Base-by-base conservation (phyloP, 2,888 invertebrate species). In the Phalera bucephala region DNA sequence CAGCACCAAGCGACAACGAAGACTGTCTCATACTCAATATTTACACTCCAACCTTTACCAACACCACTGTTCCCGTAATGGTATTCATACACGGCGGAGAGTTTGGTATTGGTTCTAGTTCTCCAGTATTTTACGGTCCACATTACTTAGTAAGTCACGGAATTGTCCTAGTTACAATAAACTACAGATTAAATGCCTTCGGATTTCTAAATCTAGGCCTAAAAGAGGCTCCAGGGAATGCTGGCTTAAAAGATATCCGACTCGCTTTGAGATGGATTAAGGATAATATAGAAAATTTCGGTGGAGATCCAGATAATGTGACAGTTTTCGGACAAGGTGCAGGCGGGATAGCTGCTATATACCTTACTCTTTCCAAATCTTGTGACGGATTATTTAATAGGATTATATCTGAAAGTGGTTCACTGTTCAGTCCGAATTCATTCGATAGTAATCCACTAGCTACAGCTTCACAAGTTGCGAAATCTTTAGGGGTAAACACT, bases 11-110 rank as follows among this genome's bases (percentile, higher is more conserved):
- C 36, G 87, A 86, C 14, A 84, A 74, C 14, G 86, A 85, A 45
- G 91, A 91, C 56, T 91, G 91, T 27, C 67, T 91, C 0, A 74
- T 83, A 27, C 63, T 91, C 0, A 91, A 90, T 52, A 62, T 91
- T 1, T 89, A 68, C 60, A 70, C 78, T 0, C 90, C 90, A 1
- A 51, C 55, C 3, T 48, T 63, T 5, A 50, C 32, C 0, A 82
- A 80, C 37, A 42, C 56, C 1, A 64, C 72, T 1, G 75, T 74
- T 2, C 90, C 90, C 0, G 86, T 90, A 1, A 83, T 90, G 74
- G 81, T 89, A 0, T 88, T 72, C 46, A 68, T 91, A 1, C 91
- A 91, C 13, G 91, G 91, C 0, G 91, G 91, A 1, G 88, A 79
- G 2, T 91, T 89, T 23, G 83, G 84, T 0, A 58, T 74, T 0